These are phyloP conservation scores for Chloropsis cyanopogon DNA, from an alignment of 2,113 vertebrate genomes.

Conservation along the genomic window DNA sequence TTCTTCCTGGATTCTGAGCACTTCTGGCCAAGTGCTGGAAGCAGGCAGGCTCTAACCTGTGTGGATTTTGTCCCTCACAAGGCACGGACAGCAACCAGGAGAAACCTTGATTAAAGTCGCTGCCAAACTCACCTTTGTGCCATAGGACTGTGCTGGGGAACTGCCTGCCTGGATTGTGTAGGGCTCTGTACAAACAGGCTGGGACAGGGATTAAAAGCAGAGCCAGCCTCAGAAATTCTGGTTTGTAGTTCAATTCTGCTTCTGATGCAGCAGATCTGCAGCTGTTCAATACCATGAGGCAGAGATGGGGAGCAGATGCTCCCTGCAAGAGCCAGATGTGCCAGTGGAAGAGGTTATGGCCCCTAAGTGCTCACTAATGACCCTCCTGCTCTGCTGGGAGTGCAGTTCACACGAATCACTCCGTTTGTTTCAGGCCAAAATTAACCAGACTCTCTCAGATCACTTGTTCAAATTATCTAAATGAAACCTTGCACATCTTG, in stretches of 20 bases:
- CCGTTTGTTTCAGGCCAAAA: neutral
- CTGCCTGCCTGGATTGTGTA: neutral
- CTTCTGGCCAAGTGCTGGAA: neutral
- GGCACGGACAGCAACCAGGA: neutral
- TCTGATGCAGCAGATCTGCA: neutral
- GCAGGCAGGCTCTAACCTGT: neutral
- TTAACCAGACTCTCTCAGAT: neutral
- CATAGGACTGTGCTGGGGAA: fast-evolving
- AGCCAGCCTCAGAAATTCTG: neutral
- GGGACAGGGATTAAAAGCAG: neutral
- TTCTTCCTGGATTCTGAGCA: neutral
- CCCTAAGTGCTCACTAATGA: neutral
- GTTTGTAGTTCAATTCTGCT: neutral
- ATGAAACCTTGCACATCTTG: neutral
- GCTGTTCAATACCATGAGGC: neutral
- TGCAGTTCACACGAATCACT: fast-evolving
- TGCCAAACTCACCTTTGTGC: neutral
- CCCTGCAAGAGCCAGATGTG: neutral
- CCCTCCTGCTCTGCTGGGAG: neutral
- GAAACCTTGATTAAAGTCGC: neutral
- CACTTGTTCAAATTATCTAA: neutral
- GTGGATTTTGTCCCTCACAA: neutral
- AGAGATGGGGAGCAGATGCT: neutral
- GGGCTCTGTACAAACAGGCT: neutral
- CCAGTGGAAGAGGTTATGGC: neutral